Evolutionary conservation across 2,113 vertebrate species (phyloP).

Genomic region (Leptobrachium leishanense): DNA sequence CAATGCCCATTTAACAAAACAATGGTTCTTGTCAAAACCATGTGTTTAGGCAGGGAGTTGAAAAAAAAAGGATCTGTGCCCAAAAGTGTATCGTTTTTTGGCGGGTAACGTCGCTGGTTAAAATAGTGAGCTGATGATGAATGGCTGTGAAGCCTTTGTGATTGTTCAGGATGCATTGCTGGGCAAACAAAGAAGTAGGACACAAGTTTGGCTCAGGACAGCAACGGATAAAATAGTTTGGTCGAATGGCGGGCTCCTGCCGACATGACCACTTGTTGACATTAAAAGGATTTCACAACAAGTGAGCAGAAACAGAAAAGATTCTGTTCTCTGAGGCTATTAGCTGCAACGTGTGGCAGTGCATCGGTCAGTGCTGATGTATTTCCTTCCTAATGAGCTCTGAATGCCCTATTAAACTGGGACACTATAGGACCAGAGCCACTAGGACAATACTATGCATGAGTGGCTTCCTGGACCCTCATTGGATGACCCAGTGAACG

Average conservation of each 20-base stretch:
- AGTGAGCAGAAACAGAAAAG: conserved; percentile 86
- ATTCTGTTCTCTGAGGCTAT: conserved; percentile 79
- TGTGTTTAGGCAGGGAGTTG: conserved; percentile 1
- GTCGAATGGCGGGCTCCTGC: conserved; percentile 73
- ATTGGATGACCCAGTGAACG: conserved; percentile 71
- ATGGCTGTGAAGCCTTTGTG: conserved; percentile 97
- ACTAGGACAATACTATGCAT: conserved; percentile 77
- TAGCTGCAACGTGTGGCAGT: conserved; percentile 89
- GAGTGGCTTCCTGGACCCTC: conserved; percentile 64
- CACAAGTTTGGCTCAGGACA: conserved; percentile 85
- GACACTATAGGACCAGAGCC: conserved; percentile 77
- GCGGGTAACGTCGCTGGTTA: conserved; percentile 64
- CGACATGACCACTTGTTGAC: conserved; percentile 79
- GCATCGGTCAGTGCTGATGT: conserved; percentile 76
- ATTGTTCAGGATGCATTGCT: conserved; percentile 90
- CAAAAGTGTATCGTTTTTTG: conserved; percentile 63
- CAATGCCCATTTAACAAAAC: background rate
- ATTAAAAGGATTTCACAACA: conserved; percentile 82
- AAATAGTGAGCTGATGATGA: conserved; percentile 86
- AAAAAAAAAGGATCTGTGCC: background rate
- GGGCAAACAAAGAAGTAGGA: conserved; percentile 85
- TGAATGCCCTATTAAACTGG: conserved; percentile 88
- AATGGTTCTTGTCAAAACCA: background rate
- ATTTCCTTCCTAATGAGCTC: conserved; percentile 77
- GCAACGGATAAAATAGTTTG: conserved; percentile 93